A percentile compares a stretch with the other conserved stretches of the same genome.
Conservation (phyloP, 1,140 invertebrate genomes). For the Procambarus virginalis region DNA sequence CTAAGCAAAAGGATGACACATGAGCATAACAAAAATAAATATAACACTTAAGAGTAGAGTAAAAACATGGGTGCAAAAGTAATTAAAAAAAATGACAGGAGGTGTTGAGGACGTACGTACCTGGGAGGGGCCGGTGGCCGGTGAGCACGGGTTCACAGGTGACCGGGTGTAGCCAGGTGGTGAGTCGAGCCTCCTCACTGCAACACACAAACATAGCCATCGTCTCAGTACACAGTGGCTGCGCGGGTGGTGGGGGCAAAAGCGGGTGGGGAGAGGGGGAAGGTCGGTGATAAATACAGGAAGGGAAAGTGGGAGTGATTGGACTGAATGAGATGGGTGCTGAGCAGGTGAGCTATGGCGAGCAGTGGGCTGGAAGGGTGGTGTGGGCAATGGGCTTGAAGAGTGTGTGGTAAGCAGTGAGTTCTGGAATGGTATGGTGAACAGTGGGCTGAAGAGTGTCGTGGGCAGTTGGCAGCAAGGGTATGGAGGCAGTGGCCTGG, state of each 20-base stretch:
- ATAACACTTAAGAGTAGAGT: neutral
- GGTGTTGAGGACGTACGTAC: neutral
- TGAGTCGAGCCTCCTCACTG: conserved; percentile 58
- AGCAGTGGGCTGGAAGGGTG: neutral
- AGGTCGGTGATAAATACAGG: neutral
- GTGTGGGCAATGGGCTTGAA: neutral
- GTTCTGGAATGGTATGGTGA: no score
- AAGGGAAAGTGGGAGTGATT: neutral
- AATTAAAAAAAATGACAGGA: neutral
- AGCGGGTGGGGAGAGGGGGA: neutral
- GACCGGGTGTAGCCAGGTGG: conserved; percentile 55
- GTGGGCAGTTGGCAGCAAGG: no score
- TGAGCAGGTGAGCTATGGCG: neutral
- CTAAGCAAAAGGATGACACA: no score
- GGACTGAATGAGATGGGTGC: no score
- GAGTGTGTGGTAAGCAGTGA: neutral
- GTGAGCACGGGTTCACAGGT: conserved; percentile 48
- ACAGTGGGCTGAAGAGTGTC: no score
- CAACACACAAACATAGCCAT: conserved; percentile 32
- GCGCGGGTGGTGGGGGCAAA: neutral
- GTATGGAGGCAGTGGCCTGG: no score
- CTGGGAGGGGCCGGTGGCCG: conserved; percentile 39
- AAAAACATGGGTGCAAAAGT: neutral
- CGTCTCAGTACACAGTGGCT: neutral
- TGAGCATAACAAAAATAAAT: no score